These are phyloP conservation scores for Folsomia candida DNA, from an alignment of 2,888 invertebrate species.

Conservation along the genomic window DNA sequence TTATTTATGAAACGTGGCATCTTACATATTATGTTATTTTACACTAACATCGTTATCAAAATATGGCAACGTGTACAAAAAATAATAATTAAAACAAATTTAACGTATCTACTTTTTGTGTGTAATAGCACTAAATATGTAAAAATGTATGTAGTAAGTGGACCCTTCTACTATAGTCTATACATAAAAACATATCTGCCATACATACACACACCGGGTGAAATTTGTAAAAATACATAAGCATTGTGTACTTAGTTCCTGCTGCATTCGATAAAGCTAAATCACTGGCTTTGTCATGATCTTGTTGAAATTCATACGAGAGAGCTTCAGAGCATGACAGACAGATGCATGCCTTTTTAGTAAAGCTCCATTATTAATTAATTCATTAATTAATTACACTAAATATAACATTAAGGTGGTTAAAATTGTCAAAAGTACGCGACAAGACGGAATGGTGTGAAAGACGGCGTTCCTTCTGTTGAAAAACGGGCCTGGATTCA, in stretches of 20 bases:
- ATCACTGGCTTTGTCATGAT: neutral
- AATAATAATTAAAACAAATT: neutral
- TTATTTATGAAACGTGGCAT: neutral
- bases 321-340: too few relatives aligned
- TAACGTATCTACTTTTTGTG: too few relatives aligned
- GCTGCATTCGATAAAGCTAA: neutral
- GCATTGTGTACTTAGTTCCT: too few relatives aligned
- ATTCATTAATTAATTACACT: too few relatives aligned
- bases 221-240: too few relatives aligned
- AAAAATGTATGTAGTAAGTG: too few relatives aligned
- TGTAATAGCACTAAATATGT: neutral
- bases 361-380: too few relatives aligned
- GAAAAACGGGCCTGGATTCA: neutral
- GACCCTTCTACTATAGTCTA: neutral
- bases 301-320: too few relatives aligned
- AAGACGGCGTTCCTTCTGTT: neutral
- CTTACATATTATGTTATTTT: too few relatives aligned
- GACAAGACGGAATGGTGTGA: conserved; percentile 11
- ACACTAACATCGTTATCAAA: neutral
- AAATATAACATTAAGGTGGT: neutral
- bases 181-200: neutral
- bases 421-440: neutral
- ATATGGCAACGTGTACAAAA: neutral
- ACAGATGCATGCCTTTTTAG: too few relatives aligned
- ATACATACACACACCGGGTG: too few relatives aligned